Evolutionary conservation across 2,797 vertebrate genomes (phyloP), one percentile per base, ranked within the genome.

Genomic region (Adelosebastes latens): DNA sequence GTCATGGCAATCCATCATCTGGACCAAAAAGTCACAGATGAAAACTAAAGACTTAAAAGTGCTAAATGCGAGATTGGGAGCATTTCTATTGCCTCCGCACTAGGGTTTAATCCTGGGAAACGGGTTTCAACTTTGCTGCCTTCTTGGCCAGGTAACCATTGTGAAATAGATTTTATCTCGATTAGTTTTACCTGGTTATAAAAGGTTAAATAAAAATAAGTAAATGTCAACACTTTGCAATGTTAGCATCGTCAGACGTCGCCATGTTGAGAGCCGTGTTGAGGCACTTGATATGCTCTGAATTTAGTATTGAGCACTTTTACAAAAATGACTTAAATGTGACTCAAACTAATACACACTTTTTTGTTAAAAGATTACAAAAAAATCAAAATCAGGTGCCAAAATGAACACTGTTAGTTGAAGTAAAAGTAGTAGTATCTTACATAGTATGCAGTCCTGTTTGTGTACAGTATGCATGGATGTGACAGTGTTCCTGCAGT

Each of bases 401-500:
- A 77, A 31, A 59, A 69, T 29, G 1, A 14, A 39, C 36, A 39
- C 12, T 39, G 36, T 14, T 6, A 14, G 5, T 39, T 39, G 36
- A 39, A 39, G 36, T 22, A 13, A 8, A 13, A 18, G 31, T 14
- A 20, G 56, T 22, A 10, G 31, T 56, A 25, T 39, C 94, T 89
- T 61, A 99, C 98, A 62, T 95, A 55, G 94, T 90, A 0, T 87
- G 73, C 14, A 93, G 89, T 0, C 92, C 96, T 6, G 7, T 71
- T 77, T 92, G 86, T 52, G 90, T 71, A 5, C 98, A 99, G 94
- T 94, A 96, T 1, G 97, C 98, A 0, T 97, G 89, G 60, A 88
- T 81, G 92, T 99, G 97, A 71, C 98, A 99, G 90, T 93, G 93
- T 67, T 96, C 92, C 13, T 92, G 86, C 73, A 94, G 82, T 0